phyloP scores from a whole-genome alignment of 2,888 invertebrate species.

The Agrypnus murinus region DNA sequence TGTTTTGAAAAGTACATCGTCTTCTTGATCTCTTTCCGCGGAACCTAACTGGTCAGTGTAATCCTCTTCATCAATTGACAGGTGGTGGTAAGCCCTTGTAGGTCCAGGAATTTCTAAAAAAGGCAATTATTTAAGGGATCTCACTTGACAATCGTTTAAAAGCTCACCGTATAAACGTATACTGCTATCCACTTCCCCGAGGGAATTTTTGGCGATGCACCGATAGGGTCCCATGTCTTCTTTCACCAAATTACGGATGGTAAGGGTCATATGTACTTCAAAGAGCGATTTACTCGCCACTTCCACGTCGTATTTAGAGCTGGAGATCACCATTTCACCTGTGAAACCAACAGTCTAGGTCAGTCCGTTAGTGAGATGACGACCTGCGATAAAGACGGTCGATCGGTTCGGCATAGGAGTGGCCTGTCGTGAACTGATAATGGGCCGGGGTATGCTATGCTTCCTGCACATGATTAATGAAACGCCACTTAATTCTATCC shows the following conservation, averaged over 20 bases:
- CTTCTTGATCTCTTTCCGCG: slow-evolving; percentile 82
- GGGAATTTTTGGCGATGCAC: slow-evolving; percentile 90
- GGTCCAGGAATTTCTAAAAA: slow-evolving; percentile 85
- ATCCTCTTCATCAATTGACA: slow-evolving; percentile 70
- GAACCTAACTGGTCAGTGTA: slow-evolving; percentile 81
- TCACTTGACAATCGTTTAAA: slow-evolving; percentile 35
- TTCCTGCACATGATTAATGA: slow-evolving; percentile 69
- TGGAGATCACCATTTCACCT: slow-evolving; percentile 90
- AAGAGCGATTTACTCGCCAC: slow-evolving; percentile 82
- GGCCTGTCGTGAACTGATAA: slow-evolving; percentile 66
- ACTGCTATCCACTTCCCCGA: slow-evolving; percentile 91
- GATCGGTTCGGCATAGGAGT: slow-evolving; percentile 62
- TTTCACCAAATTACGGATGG: slow-evolving; percentile 82
- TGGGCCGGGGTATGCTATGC: slow-evolving; percentile 58
- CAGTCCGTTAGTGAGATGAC: slow-evolving; percentile 26
- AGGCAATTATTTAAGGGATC: slow-evolving; percentile 7
- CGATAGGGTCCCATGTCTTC: slow-evolving; percentile 88
- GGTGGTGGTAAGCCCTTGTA: slow-evolving; percentile 74
- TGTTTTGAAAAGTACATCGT: slow-evolving; percentile 72
- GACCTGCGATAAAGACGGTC: slow-evolving; percentile 57
- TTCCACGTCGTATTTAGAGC: slow-evolving; percentile 85
- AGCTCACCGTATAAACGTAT: slow-evolving; percentile 89
- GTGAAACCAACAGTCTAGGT: slow-evolving; percentile 60
- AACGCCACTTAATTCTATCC: slow-evolving; percentile 68
- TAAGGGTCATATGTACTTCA: slow-evolving; percentile 88